A percentile compares a stretch with the other conserved stretches of the same genome.
Evolutionary conservation across 23 tunicate genomes (phyloP).

Genomic region (Phallusia fumigata): DNA sequence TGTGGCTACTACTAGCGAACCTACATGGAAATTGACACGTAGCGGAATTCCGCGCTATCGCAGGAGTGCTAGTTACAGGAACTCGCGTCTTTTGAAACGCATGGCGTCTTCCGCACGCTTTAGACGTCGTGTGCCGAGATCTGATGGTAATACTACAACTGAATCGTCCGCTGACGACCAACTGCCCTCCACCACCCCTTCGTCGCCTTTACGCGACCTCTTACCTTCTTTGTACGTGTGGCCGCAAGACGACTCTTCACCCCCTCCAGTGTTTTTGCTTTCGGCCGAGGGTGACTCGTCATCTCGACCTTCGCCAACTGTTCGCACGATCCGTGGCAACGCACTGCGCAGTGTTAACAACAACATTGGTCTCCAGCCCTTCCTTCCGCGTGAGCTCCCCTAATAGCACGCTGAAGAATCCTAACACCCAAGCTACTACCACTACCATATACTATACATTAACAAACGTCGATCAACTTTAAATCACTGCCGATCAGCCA

Average conservation of each 20-base stretch:
- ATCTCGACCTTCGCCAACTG: conserved; percentile 30
- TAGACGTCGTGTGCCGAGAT: neutral
- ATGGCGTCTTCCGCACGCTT: neutral
- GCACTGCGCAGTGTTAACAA: conserved; percentile 66
- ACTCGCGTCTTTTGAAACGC: neutral
- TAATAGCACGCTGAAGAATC: neutral
- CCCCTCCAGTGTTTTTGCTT: neutral
- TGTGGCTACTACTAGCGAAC: neutral
- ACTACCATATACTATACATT: neutral
- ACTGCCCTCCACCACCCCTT: conserved; percentile 23
- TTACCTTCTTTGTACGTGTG: neutral
- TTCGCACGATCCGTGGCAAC: conserved; percentile 49
- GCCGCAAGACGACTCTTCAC: neutral
- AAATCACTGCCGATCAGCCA: neutral
- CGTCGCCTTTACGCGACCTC: conserved; percentile 32
- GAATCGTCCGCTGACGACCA: conserved; percentile 8
- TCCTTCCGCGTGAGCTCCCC: neutral
- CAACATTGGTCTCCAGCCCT: conserved; percentile 1
- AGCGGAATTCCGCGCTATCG: conserved; percentile 1
- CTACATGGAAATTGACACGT: neutral
- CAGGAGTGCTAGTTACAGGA: neutral
- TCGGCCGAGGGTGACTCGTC: conserved; percentile 36
- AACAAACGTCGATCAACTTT: neutral
- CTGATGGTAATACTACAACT: neutral
- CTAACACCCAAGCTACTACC: conserved; percentile 3